Base-by-base conservation (phyloP, 2,797 vertebrate species). In the Xerus rutilus region DNA sequence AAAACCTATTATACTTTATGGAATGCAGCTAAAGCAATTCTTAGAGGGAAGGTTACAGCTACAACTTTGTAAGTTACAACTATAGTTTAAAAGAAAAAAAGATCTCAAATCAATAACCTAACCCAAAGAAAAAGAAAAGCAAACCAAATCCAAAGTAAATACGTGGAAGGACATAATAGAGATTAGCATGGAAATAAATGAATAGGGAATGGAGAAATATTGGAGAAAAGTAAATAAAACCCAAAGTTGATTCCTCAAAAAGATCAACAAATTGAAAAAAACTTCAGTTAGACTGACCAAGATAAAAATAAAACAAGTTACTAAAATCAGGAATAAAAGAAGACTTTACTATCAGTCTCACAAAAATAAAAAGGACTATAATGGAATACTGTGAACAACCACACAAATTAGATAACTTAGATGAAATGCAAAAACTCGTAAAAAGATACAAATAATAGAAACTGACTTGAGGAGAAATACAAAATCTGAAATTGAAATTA, bases 371-470 rank as follows among this genome's bases (percentile, higher is more conserved):
- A 54, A 52, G 13, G 49, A 52, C 14, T 52, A 14, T 52, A 52
- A 52, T 52, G 49, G 49, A 52, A 13, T 52, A 52, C 3, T 52
- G 13, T 52, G 13, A 52, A 54, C 52, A 54, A 54, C 17, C 52
- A 54, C 18, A 90, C 30, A 73, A 94, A 47, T 74, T 65, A 74
- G 39, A 79, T 49, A 64, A 73, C 20, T 28, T 81, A 43, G 20
- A 79, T 54, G 47, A 94, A 79, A 94, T 65, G 52, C 35, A 79
- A 86, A 79, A 86, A 43, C 59, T 59, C 69, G n/a, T 87, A 82
- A 39, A 91, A 91, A 74, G 69, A 39, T 74, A 69, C 11, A 54
- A 54, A 25, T 20, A 49, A 74, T 28, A 59, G 69, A 91, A 87
- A 76, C 39, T 69, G 47, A 87, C 49, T 82, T 25, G 67, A 83